These are phyloP conservation scores for Butorides virescens DNA, from an alignment of 2,113 vertebrate species.

Conservation along the genomic window DNA sequence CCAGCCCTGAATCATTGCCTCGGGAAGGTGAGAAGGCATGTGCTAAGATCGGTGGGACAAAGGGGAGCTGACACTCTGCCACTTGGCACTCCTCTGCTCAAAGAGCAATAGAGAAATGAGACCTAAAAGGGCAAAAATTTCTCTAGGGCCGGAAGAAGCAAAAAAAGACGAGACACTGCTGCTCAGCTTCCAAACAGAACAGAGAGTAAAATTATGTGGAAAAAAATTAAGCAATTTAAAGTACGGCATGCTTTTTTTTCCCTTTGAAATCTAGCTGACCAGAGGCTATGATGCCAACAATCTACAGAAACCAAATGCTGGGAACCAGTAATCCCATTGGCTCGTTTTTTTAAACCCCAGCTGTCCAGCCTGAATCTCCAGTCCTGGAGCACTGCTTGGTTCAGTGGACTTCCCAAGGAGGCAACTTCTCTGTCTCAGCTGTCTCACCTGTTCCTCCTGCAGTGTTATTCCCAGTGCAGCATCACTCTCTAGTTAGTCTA, in stretches of 20 bases:
- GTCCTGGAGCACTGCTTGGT: background rate
- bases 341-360: background rate
- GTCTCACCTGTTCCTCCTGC: background rate
- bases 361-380: background rate
- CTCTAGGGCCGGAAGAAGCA: background rate
- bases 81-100: background rate
- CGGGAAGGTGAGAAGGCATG: background rate
- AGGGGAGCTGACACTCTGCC: background rate
- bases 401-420: background rate
- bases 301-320: background rate
- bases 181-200: background rate
- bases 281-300: background rate
- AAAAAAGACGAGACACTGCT: background rate
- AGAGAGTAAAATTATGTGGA: background rate
- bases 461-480: background rate
- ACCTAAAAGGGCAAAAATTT: background rate
- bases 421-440: background rate
- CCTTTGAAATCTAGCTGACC: slow-evolving; percentile 3
- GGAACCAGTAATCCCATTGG: background rate
- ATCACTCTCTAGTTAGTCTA: background rate
- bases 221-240: background rate
- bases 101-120: background rate
- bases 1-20: background rate
- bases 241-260: background rate
- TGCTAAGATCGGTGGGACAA: background rate